A percentile compares a stretch with the other conserved stretches of the same genome.
phyloP scores from a whole-genome alignment of 2,797 vertebrate species.

The Lycodopsis pacificus region DNA sequence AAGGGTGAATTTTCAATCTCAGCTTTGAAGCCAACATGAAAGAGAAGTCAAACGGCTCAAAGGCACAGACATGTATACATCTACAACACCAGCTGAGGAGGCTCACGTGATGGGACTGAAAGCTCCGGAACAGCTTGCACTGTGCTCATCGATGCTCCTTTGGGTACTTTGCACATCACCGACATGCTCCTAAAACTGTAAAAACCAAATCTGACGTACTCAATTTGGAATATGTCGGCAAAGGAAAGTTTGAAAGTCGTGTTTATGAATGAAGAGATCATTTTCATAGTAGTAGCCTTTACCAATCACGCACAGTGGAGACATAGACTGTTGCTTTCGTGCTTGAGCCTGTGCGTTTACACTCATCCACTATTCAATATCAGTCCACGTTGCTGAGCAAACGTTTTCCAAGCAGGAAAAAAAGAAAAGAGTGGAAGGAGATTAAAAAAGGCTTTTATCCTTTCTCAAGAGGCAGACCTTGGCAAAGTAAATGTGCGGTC shows the following conservation, averaged over 20 bases:
- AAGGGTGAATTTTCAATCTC: too few relatives aligned
- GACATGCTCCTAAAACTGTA: neutral
- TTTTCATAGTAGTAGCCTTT: neutral
- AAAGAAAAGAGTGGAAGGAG: neutral
- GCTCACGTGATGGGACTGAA: neutral
- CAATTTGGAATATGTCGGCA: neutral
- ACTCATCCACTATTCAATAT: neutral
- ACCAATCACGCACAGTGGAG: neutral
- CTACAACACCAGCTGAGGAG: neutral
- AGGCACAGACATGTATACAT: neutral
- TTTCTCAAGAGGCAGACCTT: neutral
- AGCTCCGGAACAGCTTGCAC: neutral
- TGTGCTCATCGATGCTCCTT: neutral
- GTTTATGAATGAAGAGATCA: conserved; percentile 1
- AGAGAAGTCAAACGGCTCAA: neutral
- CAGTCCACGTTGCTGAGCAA: neutral
- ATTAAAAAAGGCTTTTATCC: neutral
- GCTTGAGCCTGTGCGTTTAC: neutral
- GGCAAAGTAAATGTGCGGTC: neutral
- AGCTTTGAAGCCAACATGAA: neutral
- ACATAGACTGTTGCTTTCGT: neutral
- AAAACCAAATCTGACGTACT: neutral
- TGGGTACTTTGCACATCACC: neutral
- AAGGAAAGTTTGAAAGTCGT: conserved; percentile 1
- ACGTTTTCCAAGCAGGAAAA: too few relatives aligned